Evolutionary conservation across 2,797 vertebrate species (phyloP).

Genomic region (Chloroceryle amazona): DNA sequence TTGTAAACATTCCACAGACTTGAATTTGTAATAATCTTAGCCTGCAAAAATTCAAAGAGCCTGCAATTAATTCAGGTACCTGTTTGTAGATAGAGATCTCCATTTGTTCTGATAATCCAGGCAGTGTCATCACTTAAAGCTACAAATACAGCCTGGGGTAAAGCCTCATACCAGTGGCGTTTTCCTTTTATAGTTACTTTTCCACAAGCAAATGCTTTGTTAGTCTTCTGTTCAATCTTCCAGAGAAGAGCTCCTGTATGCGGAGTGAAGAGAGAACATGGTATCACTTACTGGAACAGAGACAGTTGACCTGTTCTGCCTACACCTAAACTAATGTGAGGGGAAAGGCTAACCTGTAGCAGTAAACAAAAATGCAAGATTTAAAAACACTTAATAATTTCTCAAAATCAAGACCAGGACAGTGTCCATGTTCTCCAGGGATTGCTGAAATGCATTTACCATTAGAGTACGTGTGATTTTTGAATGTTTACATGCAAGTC

Average conservation of each 20-base stretch:
- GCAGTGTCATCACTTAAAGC: constrained; percentile 93
- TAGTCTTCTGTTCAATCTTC: constrained; percentile 96
- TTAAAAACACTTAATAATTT: background rate
- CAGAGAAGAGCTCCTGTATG: constrained; percentile 91
- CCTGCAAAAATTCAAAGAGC: background rate
- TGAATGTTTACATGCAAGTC: background rate
- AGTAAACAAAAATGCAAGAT: background rate
- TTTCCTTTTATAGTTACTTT: constrained; percentile 94
- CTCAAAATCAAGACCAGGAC: background rate
- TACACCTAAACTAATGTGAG: background rate
- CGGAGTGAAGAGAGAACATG: background rate
- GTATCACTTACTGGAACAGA: background rate
- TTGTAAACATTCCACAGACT: background rate
- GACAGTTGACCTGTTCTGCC: background rate
- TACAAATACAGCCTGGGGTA: constrained; percentile 90
- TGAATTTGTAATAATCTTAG: background rate
- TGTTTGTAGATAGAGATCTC: constrained; percentile 96
- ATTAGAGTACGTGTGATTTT: background rate
- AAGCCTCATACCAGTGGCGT: constrained; percentile 96
- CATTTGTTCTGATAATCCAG: constrained; percentile 95
- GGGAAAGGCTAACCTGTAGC: background rate
- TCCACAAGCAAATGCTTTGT: constrained; percentile 94
- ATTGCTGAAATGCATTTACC: background rate
- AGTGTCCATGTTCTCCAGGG: background rate
- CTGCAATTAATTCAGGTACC: constrained; percentile 76